phyloP scores from a whole-genome alignment of 2,113 vertebrate species.

The Bujurquina vittata region DNA sequence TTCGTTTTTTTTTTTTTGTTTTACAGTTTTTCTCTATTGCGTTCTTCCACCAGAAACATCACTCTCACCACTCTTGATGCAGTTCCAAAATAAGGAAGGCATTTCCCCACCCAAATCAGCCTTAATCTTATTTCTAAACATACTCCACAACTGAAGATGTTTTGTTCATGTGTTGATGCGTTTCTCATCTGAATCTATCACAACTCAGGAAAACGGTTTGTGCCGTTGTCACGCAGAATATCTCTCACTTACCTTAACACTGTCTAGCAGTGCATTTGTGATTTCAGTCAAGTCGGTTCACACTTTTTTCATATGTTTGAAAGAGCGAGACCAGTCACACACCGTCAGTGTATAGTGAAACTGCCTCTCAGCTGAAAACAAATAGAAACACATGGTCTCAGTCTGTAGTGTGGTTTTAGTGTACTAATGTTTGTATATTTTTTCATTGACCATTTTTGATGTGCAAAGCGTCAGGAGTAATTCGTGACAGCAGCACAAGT shows the following conservation, averaged over 20 bases:
- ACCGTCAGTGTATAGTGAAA: too few relatives aligned
- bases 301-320: not conserved
- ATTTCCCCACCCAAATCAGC: not conserved
- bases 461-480: not conserved
- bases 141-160: not conserved
- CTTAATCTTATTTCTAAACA: not conserved
- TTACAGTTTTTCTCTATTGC: not conserved
- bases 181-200: not conserved
- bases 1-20: too few relatives aligned
- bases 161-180: not conserved
- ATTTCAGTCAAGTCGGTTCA: not conserved
- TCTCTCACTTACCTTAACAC: too few relatives aligned
- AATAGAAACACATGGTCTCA: too few relatives aligned
- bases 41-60: not conserved
- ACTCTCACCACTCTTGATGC: not conserved
- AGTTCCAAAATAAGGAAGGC: rapidly evolving
- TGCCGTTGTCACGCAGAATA: too few relatives aligned
- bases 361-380: too few relatives aligned
- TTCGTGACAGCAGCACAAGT: not conserved
- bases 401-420: not conserved
- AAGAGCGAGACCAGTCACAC: too few relatives aligned
- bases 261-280: not conserved
- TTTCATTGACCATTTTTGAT: not conserved
- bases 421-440: not conserved
- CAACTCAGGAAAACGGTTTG: not conserved